Conservation (phyloP, 2,113 vertebrate genomes). For the Oryzias curvinotus region DNA sequence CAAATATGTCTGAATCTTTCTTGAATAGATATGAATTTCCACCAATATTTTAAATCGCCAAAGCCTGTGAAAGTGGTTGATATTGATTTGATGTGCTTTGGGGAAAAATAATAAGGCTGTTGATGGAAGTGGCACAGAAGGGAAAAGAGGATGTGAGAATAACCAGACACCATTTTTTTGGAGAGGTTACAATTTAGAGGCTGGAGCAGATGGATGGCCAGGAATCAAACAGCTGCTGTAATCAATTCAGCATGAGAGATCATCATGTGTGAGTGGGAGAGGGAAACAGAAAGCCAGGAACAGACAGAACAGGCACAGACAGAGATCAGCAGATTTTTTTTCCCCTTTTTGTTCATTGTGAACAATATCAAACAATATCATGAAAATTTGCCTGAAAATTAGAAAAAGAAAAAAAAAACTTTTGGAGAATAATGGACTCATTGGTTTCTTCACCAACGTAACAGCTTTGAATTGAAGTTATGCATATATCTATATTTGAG, state of each 20-base stretch:
- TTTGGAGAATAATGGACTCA: too few species aligned
- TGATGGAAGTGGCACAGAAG: constrained; percentile 47
- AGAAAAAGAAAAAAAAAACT: background rate
- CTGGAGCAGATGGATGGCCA: constrained; percentile 63
- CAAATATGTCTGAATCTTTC: constrained; percentile 38
- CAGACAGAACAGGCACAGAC: background rate
- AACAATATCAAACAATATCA: background rate
- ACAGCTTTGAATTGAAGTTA: too few species aligned
- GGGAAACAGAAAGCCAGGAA: background rate
- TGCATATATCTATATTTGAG: too few species aligned
- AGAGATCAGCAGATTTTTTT: background rate
- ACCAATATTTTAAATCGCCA: constrained; percentile 36
- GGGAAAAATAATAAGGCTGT: constrained; percentile 45
- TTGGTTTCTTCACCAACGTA: too few species aligned
- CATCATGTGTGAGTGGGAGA: constrained; percentile 38
- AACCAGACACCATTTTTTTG: constrained; percentile 36
- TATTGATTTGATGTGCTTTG: constrained; percentile 44
- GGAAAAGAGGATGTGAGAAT: constrained; percentile 13
- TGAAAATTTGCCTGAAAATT: background rate
- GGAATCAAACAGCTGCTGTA: constrained; percentile 70
- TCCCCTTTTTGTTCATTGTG: constrained; percentile 3
- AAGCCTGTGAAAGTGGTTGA: constrained; percentile 31
- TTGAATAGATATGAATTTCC: constrained; percentile 25
- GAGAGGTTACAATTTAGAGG: constrained; percentile 63
- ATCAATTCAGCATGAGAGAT: constrained; percentile 65